A percentile compares a stretch with the other conserved stretches of the same genome.
Conservation (phyloP, 2,888 invertebrate species). For the Conomelus anceps region DNA sequence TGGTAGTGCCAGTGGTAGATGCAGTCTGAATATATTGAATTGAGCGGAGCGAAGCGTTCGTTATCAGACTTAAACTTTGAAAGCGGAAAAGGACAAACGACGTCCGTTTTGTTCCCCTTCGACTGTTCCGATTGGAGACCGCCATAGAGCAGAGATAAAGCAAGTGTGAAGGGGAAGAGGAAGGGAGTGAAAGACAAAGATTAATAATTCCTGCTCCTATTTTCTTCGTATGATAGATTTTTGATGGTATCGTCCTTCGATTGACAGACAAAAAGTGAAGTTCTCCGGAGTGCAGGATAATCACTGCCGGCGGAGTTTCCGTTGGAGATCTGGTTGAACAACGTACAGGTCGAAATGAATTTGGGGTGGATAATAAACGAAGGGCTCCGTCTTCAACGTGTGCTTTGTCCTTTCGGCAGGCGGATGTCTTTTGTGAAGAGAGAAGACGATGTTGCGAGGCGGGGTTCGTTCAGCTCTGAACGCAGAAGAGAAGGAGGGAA, state of each 20-base stretch:
- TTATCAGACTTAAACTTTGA: background rate
- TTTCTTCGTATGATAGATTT: background rate
- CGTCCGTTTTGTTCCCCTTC: background rate
- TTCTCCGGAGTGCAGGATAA: background rate
- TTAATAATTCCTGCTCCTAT: background rate
- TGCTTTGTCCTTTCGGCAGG: background rate
- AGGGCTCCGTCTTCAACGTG: background rate
- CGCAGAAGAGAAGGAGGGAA: background rate
- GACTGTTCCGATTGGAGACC: background rate
- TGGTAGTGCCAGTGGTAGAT: background rate
- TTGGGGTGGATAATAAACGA: background rate
- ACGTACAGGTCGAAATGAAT: background rate
- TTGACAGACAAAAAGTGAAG: background rate
- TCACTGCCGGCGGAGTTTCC: background rate
- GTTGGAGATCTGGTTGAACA: constrained; percentile 7
- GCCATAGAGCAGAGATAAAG: background rate
- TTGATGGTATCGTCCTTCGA: background rate
- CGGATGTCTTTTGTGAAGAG: constrained; percentile 2
- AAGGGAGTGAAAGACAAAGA: background rate
- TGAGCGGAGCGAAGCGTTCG: background rate
- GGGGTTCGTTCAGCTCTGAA: background rate
- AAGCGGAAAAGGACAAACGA: background rate
- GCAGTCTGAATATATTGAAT: background rate
- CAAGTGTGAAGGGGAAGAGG: background rate
- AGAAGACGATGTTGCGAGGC: background rate